Base-by-base conservation (phyloP, 2,888 invertebrate genomes). In the Sinhomidia bicolor region DNA sequence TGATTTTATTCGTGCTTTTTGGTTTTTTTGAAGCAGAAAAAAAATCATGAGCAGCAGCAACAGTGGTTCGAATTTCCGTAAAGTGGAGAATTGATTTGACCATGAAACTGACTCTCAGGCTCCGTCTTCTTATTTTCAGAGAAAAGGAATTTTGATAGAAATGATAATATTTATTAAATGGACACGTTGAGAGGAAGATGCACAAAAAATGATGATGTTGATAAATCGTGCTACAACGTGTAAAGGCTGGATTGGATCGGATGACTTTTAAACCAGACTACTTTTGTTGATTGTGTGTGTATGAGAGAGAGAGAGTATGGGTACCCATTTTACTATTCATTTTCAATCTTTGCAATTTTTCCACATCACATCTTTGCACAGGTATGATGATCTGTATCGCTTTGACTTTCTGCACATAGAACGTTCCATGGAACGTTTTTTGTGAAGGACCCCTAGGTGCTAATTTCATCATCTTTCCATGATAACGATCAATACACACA, bases 41-140 rank as follows among this genome's bases (percentile, higher is more conserved):
- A 9, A 60, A 29, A 29, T 4, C 26, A 60, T 29, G 14, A 60
- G 29, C 29, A 17, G 60, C 60, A 60, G 7, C 44, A 20, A 23
- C 5, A 32, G 65, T 26, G 60, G 65, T 62, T 87, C 76, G 47
- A 82, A 82, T 76, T 88, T 88, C 81, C 82, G 57, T 32, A 83
- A 76, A 85, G 79, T 76, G 17, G 44, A 85, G 44, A 88, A 83
- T 65, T 60, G 60, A 32, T 81, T 29, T 85, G 88, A 29, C 88
- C 88, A 88, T 88, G 88, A 88, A 78, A 88, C 82, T 88, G 82
- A 83, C 88, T 87, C 74, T 81, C 36, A 79, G 14, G 60, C 26
- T 76, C 54, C 29, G n/a, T 29, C 51, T 0, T 36, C 57, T 2
- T 10, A 41, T 20, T 68, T 36, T 36, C 9, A 20, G 20, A 74